Conservation (phyloP, 2,888 invertebrate genomes). For the Allacma fusca region DNA sequence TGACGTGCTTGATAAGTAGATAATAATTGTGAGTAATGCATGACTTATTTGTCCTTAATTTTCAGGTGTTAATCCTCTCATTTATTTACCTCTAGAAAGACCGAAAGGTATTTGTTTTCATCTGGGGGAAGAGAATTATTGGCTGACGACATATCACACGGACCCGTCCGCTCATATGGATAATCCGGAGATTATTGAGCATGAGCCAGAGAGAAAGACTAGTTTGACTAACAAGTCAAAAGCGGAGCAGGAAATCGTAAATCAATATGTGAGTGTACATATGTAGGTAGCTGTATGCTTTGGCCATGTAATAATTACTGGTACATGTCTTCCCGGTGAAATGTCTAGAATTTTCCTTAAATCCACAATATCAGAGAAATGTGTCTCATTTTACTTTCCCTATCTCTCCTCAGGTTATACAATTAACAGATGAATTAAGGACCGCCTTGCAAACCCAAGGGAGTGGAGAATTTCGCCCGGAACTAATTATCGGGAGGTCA, state of each 20-base stretch:
- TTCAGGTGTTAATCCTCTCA: too few relatives aligned
- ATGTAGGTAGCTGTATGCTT: not conserved
- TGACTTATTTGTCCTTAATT: too few relatives aligned
- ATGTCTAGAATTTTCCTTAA: too few relatives aligned
- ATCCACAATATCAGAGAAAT: too few relatives aligned
- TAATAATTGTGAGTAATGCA: too few relatives aligned
- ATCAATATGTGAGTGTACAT: constrained; percentile 31
- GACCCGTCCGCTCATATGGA: constrained; percentile 19
- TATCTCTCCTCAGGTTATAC: constrained; percentile 21
- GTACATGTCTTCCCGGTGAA: too few relatives aligned
- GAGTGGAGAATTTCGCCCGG: constrained; percentile 38
- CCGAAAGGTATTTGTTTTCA: too few relatives aligned
- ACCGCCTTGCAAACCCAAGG: constrained; percentile 35
- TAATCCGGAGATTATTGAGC: constrained; percentile 10
- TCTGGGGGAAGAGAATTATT: not conserved
- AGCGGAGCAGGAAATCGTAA: constrained; percentile 40
- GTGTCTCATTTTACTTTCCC: too few relatives aligned
- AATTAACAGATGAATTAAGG: constrained; percentile 38
- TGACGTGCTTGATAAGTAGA: too few relatives aligned
- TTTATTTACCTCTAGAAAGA: too few relatives aligned
- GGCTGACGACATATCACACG: constrained; percentile 13
- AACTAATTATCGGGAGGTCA: constrained; percentile 48
- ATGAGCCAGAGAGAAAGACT: not conserved
- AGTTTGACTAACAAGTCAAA: constrained; percentile 27
- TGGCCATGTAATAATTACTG: not conserved